phyloP scores from a whole-genome alignment of 2,797 vertebrate species.

The Botia kubotai region DNA sequence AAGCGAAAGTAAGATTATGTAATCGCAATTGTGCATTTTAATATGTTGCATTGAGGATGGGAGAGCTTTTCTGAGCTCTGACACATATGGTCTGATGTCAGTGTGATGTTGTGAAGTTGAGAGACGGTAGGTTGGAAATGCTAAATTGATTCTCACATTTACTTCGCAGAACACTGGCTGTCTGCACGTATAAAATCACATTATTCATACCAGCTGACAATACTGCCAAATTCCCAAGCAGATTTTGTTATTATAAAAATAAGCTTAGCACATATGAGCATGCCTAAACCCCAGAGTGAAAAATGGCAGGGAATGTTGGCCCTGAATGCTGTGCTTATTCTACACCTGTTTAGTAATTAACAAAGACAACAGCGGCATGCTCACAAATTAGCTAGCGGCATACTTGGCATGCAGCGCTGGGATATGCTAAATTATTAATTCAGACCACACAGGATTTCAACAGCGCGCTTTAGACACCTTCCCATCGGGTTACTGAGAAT shows the following conservation, averaged over 20 bases:
- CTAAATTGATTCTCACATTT: slow-evolving; percentile 23
- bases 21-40: not conserved
- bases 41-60: not conserved
- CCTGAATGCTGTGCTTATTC: not conserved
- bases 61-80: not conserved
- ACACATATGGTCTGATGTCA: slow-evolving; percentile 12
- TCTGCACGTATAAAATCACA: slow-evolving; percentile 7
- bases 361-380: slow-evolving; percentile 14
- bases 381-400: slow-evolving; percentile 26
- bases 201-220: slow-evolving; percentile 14
- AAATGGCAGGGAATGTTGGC: slow-evolving; percentile 17
- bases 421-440: slow-evolving; percentile 44
- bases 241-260: slow-evolving; percentile 1
- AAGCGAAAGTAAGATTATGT: not conserved
- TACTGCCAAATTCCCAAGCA: slow-evolving; percentile 3
- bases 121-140: slow-evolving; percentile 18
- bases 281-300: slow-evolving; percentile 11
- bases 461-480: slow-evolving; percentile 18
- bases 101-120: slow-evolving; percentile 34
- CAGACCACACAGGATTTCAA: slow-evolving; percentile 21
- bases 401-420: slow-evolving; percentile 23
- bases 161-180: not conserved
- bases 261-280: not conserved
- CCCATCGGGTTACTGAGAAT: slow-evolving; percentile 25
- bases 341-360: slow-evolving; percentile 48